These are phyloP conservation scores for Nanorana parkeri DNA, from an alignment of 2,113 vertebrate genomes.

Conservation along the genomic window DNA sequence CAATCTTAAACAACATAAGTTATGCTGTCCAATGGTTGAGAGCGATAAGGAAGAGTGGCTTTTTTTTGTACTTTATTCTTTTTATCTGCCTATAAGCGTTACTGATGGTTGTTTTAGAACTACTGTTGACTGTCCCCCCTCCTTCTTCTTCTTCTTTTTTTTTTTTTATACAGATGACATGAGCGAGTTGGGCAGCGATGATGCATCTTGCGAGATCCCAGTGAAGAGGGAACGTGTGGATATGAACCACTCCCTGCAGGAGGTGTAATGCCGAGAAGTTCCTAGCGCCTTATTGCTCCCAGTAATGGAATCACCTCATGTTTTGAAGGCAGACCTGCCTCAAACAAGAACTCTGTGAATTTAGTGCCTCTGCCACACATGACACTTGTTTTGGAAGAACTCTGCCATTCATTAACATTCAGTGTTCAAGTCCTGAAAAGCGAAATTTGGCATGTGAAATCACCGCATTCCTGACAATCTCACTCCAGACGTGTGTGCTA, in stretches of 20 bases:
- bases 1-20: too few relatives aligned
- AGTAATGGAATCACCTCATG: not conserved
- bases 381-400: not conserved
- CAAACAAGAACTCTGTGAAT: constrained; percentile 6
- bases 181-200: constrained; percentile 77
- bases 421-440: not conserved
- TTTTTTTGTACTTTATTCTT: too few relatives aligned
- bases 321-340: constrained; percentile 32
- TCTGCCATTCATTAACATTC: not conserved
- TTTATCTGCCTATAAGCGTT: too few relatives aligned
- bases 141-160: not conserved
- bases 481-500: constrained; percentile 14
- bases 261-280: constrained; percentile 73
- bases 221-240: constrained; percentile 92
- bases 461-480: constrained; percentile 23
- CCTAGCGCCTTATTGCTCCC: constrained; percentile 25
- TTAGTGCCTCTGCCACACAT: constrained; percentile 35
- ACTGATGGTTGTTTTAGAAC: not conserved
- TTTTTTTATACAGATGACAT: constrained; percentile 79
- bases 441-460: not conserved
- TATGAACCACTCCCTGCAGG: constrained; percentile 86
- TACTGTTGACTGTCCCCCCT: not conserved
- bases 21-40: too few relatives aligned
- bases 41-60: too few relatives aligned
- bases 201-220: constrained; percentile 77